Evolutionary conservation across 2,797 vertebrate genomes (phyloP), one percentile per base, ranked within the genome.

Genomic region (Enteromius afrohamiltoni): DNA sequence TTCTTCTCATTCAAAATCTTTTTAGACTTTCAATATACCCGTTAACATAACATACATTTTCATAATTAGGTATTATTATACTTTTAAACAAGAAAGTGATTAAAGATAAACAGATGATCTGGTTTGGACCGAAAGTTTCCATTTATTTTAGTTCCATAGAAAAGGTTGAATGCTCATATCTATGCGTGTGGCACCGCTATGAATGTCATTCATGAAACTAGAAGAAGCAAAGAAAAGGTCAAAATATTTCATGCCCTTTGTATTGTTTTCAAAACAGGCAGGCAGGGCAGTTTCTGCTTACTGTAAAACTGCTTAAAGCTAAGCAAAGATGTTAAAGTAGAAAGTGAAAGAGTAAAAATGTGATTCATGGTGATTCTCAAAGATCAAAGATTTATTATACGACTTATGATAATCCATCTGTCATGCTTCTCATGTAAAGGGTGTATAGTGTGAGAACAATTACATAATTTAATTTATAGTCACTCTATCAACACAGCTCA

Each of bases 191-290:
- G 23, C 64, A 37, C 16, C 23, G 60, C 8, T 6, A 37, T 26
- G 8, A 42, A 65, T 51, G 19, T 8, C 37, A 31, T 45, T 31
- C 73, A 31, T 7, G 6, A 67, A 51, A 26, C 7, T 8, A 70
- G 17, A 42, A 3, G 7, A 34, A 40, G n/a, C 42, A 62, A 73
- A 78, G 68, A 37, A 40, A 80, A 26, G 29, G 42, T 51, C 45
- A 53, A 26, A 37, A 42, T 31, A 73, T 69, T 68, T 37, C 29
- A 69, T 60, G 67, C n/a, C 34, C 29, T 29, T 45, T 7, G 77
- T 87, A 85, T 87, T 68, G 69, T 83, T 81, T 87, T 85, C 68
- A 17, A 17, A 29, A 14, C 23, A 23, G 34, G 16, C n/a, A 78
- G 21, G 19, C 31, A 16, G 14, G 21, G 14, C 7, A 26, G 71